Conservation (phyloP, 2,888 invertebrate genomes). For the Catocala sponsa region DNA sequence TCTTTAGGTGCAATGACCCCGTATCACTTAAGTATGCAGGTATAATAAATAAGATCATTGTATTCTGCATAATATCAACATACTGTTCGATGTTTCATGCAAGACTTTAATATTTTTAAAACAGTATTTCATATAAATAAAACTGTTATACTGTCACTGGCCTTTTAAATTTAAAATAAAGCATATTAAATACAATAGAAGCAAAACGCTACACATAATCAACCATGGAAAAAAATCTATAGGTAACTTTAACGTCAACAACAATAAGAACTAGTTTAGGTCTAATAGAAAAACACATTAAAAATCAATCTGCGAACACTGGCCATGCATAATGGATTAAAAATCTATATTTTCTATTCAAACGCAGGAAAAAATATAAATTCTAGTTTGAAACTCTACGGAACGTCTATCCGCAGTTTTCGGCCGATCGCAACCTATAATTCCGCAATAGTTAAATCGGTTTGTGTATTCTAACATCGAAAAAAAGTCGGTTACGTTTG, state of each 20-base stretch:
- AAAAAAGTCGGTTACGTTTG: constrained; percentile 39
- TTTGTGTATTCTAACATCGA: constrained; percentile 39
- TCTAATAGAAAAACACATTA: background rate
- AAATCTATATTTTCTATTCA: constrained; percentile 7
- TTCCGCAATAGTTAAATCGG: constrained; percentile 43
- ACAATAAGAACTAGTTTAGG: background rate
- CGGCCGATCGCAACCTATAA: constrained; percentile 38
- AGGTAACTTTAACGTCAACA: background rate
- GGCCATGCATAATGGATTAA: background rate
- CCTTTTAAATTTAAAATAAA: too few relatives aligned
- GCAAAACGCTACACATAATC: too few relatives aligned
- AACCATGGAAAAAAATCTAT: too few relatives aligned
- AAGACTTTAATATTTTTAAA: too few relatives aligned
- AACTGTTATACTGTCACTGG: too few relatives aligned
- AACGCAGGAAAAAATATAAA: constrained; percentile 7
- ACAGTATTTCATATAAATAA: too few relatives aligned
- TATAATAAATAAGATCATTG: background rate
- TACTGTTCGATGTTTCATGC: too few relatives aligned
- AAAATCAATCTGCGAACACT: background rate
- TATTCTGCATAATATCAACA: too few relatives aligned
- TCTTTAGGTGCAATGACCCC: background rate
- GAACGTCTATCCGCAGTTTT: constrained; percentile 20
- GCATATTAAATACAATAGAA: too few relatives aligned
- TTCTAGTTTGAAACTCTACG: constrained; percentile 6
- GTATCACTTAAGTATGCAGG: background rate